These are phyloP conservation scores for Tetragonula clypearis DNA, from an alignment of 1,140 invertebrate species.

Conservation along the genomic window DNA sequence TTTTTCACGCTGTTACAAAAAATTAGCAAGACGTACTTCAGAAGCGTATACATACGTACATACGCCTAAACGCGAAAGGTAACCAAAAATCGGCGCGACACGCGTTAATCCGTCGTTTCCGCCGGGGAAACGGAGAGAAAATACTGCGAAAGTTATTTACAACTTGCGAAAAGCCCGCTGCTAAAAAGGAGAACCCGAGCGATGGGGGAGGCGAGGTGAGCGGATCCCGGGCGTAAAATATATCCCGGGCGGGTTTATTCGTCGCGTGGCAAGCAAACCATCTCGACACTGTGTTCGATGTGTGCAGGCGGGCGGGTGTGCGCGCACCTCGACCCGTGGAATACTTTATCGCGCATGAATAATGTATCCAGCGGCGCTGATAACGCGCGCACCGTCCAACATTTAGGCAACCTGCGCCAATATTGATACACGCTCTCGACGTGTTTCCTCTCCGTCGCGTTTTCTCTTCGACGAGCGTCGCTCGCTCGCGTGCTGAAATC, in stretches of 20 bases:
- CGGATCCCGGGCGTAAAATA: background rate
- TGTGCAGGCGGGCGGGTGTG: constrained; percentile 7
- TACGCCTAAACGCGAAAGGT: too few species aligned
- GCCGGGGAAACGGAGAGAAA: too few species aligned
- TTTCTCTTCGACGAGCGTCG: constrained; percentile 11
- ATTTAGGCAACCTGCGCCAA: constrained; percentile 72
- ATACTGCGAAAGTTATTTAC: too few species aligned
- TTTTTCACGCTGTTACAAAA: too few species aligned
- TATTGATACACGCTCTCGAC: constrained; percentile 67
- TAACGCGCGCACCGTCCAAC: constrained; percentile 68
- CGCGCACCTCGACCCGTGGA: constrained; percentile 47
- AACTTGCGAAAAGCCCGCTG: too few species aligned
- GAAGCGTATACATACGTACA: too few species aligned
- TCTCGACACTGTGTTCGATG: constrained; percentile 8
- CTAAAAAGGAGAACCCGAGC: background rate
- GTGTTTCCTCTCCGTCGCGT: constrained; percentile 43
- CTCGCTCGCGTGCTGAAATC: background rate
- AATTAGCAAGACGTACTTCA: too few species aligned
- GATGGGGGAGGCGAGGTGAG: background rate
- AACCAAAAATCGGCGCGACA: too few species aligned
- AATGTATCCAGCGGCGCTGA: constrained; percentile 71
- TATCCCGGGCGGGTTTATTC: background rate
- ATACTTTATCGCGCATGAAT: constrained; percentile 76
- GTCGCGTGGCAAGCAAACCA: background rate
- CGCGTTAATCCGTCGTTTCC: too few species aligned